A percentile compares a stretch with the other conserved stretches of the same genome.
These are phyloP conservation scores for Enteromius argenteus DNA, from an alignment of 2,797 vertebrate species.

Conservation along the genomic window DNA sequence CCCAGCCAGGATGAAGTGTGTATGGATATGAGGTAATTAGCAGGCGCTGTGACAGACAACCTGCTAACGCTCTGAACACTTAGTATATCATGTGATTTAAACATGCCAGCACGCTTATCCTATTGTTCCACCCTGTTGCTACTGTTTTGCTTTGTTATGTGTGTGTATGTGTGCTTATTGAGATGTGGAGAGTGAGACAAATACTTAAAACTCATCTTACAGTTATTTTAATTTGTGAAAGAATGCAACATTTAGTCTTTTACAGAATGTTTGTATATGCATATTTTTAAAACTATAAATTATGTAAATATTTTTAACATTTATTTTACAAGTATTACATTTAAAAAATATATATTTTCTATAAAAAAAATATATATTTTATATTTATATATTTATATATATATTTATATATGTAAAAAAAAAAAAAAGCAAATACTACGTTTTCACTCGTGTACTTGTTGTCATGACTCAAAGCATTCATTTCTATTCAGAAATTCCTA, in stretches of 20 bases:
- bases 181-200: conserved; percentile 7
- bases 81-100: conserved; percentile 48
- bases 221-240: not conserved
- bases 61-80: conserved; percentile 28
- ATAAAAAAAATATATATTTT: too few species aligned
- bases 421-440: not conserved
- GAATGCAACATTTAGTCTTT: not conserved
- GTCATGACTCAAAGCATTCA: not conserved
- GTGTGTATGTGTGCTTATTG: conserved; percentile 22
- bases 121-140: conserved; percentile 37
- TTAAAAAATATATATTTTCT: not conserved
- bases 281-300: not conserved
- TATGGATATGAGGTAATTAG: conserved; percentile 39
- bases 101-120: conserved; percentile 27
- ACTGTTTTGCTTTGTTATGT: conserved; percentile 31
- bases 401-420: too few species aligned
- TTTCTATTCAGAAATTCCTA: not conserved
- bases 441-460: not conserved
- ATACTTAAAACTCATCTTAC: not conserved
- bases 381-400: too few species aligned
- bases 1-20: conserved; percentile 27
- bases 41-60: conserved; percentile 44
- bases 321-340: not conserved
- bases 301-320: too few species aligned
- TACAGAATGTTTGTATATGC: not conserved